Conservation (phyloP, 2,113 vertebrate species). For the Dolichallabes microphthalmus region DNA sequence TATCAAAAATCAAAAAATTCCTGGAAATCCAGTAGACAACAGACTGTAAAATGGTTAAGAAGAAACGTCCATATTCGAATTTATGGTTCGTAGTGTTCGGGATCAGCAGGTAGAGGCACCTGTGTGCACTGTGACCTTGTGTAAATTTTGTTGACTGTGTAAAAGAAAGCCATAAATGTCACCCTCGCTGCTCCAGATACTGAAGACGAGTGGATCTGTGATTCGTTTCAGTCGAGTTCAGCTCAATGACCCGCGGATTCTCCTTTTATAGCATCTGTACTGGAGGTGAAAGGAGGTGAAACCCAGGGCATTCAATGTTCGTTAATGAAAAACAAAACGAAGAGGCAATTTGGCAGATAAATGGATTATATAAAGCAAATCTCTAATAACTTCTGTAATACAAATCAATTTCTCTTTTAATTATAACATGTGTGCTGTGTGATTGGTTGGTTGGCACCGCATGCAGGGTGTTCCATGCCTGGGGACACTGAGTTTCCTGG, state of each 20-base stretch:
- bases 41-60: background rate
- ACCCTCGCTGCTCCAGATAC: background rate
- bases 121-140: background rate
- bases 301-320: background rate
- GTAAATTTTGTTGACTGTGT: background rate
- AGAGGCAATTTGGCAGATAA: background rate
- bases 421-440: too few species aligned
- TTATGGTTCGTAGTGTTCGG: background rate
- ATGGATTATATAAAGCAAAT: background rate
- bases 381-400: background rate
- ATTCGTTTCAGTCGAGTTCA: slow-evolving; percentile 4
- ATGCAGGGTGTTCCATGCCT: too few species aligned
- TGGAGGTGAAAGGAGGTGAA: slow-evolving; percentile 2
- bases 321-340: background rate
- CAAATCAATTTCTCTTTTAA: too few species aligned
- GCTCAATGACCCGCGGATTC: background rate
- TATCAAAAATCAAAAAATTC: too few species aligned
- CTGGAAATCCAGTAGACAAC: background rate
- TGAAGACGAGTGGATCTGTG: background rate
- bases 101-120: background rate
- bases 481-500: too few species aligned
- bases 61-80: too few species aligned
- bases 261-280: background rate
- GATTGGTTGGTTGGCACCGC: too few species aligned
- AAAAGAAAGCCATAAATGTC: background rate